Base-by-base conservation (phyloP, 2,113 vertebrate genomes). In the Barnardius zonarius region DNA sequence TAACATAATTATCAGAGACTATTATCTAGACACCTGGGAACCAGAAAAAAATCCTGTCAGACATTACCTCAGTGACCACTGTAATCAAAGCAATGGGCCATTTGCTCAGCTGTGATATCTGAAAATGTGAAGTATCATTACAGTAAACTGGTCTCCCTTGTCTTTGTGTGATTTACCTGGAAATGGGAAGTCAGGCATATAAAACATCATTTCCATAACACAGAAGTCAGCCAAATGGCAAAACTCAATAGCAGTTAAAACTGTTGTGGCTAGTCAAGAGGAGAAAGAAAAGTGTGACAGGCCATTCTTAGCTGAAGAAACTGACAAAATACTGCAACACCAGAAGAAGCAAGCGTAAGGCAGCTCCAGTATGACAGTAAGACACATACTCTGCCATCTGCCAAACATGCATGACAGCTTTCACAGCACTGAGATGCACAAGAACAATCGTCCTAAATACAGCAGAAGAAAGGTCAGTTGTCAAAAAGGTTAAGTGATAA, bases 1-100 rank as follows among this genome's bases (percentile, higher is more conserved):
- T 54, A 86, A 67, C 25, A 77, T 83, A 28, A 48, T 93, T 75
- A 95, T 70, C 64, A 67, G 35, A 88, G 46, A 63, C 68, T 73
- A 66, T 83, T 93, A 91, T 86, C 43, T 81, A 57, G 69, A 81
- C 33, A 86, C 17, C 59, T 78, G 80, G 17, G 61, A 94, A 64
- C 64, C 54, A 27, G 88, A 62, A 81, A 79, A 70, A n/a, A 49
- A 54, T 30, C 17, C 54, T 86, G 30, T 59, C 76, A 95, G 73
- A 88, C 83, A 78, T 86, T 86, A 78, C 82, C 67, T 91, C 88
- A 78, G 86, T 93, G 92, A 80, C 94, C 91, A 86, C 55, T 55
- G 51, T 54, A 93, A 93, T 83, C 43, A 92, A 94, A 68, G 73
- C 91, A 94, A 86, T 88, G 55, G 86, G 83, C 54, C 88, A 49